These are phyloP conservation scores for Catocala sponsa DNA, from an alignment of 2,888 invertebrate genomes.

Conservation along the genomic window DNA sequence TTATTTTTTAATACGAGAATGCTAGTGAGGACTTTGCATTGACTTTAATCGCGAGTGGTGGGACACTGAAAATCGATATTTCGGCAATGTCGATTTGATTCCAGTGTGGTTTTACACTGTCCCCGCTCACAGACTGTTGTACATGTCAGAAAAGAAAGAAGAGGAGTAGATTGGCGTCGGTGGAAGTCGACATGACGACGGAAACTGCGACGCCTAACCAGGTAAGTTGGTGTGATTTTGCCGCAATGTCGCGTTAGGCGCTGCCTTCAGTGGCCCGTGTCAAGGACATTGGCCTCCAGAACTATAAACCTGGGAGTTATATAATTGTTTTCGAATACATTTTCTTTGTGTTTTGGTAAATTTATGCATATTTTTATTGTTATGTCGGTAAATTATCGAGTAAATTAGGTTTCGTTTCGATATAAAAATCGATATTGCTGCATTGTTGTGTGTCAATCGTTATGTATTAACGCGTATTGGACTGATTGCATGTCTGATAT, in stretches of 20 bases:
- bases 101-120: slow-evolving; percentile 66
- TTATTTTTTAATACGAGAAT: slow-evolving; percentile 52
- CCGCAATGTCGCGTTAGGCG: slow-evolving; percentile 64
- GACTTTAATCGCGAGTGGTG: slow-evolving; percentile 56
- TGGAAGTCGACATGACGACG: slow-evolving; percentile 82
- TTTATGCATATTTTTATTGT: not conserved
- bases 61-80: slow-evolving; percentile 76
- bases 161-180: slow-evolving; percentile 75
- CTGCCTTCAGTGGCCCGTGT: slow-evolving; percentile 53
- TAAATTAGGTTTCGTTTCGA: not conserved
- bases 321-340: slow-evolving; percentile 45
- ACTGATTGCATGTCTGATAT: not conserved
- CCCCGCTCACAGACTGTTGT: slow-evolving; percentile 74
- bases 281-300: slow-evolving; percentile 69
- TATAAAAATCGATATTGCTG: slow-evolving; percentile 21
- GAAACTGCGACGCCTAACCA: slow-evolving; percentile 86
- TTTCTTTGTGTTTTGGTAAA: slow-evolving; percentile 9
- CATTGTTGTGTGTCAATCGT: slow-evolving; percentile 1
- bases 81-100: slow-evolving; percentile 60
- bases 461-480: not conserved
- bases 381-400: not conserved
- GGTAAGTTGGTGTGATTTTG: slow-evolving; percentile 67
- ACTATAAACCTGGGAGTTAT: slow-evolving; percentile 61
- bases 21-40: slow-evolving; percentile 66
- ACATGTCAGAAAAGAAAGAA: slow-evolving; percentile 80